Evolutionary conservation across 1,140 invertebrate species (phyloP).

Genomic region (Lasioglossum baleicum): DNA sequence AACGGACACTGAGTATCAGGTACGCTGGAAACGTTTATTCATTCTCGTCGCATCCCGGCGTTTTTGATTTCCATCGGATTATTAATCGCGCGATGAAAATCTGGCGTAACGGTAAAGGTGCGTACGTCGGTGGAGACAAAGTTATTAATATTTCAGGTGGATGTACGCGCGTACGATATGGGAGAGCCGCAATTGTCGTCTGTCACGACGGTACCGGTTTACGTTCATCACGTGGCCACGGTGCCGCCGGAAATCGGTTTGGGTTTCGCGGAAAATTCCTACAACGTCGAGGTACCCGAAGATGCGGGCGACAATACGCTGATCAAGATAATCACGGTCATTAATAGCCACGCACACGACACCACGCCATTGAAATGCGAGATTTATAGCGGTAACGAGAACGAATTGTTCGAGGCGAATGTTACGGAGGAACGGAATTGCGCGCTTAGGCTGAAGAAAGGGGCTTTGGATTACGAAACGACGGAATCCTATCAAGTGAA

Average conservation of each 20-base stretch:
- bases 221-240: slow-evolving; percentile 88
- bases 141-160: slow-evolving; percentile 83
- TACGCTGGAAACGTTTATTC: too few relatives aligned
- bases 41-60: too few relatives aligned
- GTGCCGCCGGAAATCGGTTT: slow-evolving; percentile 86
- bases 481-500: slow-evolving; percentile 87
- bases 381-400: slow-evolving; percentile 86
- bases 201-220: slow-evolving; percentile 89
- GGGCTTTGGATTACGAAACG: slow-evolving; percentile 87
- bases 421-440: slow-evolving; percentile 90
- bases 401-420: slow-evolving; percentile 85
- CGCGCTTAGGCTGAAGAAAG: slow-evolving; percentile 85
- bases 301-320: slow-evolving; percentile 85
- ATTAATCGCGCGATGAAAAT: too few relatives aligned
- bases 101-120: too few relatives aligned
- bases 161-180: slow-evolving; percentile 92
- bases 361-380: slow-evolving; percentile 87
- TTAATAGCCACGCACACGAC: slow-evolving; percentile 85
- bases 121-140: too few relatives aligned
- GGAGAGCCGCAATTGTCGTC: slow-evolving; percentile 91
- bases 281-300: slow-evolving; percentile 90
- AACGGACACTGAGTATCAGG: slow-evolving; percentile 91
- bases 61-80: too few relatives aligned
- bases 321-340: slow-evolving; percentile 86
- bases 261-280: slow-evolving; percentile 90